Percentiles rank a stretch among this genome's conserved stretches.
These are phyloP conservation scores for Apamea sordens DNA, from an alignment of 2,888 invertebrate genomes.

Conservation along the genomic window DNA sequence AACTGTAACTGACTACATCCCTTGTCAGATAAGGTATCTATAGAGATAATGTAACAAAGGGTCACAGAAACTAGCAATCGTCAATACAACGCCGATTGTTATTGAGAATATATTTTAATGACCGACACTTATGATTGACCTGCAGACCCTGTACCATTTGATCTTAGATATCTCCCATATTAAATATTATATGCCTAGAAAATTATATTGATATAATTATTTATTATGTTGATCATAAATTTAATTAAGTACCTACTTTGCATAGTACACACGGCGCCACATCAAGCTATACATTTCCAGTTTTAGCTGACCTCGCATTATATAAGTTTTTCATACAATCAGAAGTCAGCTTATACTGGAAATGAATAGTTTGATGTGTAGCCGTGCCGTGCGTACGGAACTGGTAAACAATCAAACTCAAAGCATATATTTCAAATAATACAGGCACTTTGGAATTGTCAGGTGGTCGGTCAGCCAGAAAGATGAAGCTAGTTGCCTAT, in stretches of 20 bases:
- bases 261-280: background rate
- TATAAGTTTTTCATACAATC: background rate
- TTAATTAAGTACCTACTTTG: constrained; percentile 24
- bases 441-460: too few relatives aligned
- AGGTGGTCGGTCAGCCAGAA: too few relatives aligned
- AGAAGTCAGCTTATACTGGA: background rate
- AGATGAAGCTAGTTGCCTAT: too few relatives aligned
- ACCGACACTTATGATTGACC: constrained; percentile 47
- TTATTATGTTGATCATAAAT: constrained; percentile 19
- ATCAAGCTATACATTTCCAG: background rate
- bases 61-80: constrained; percentile 39
- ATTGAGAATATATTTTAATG: constrained; percentile 37
- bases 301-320: background rate
- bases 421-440: too few relatives aligned
- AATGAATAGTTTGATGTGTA: too few relatives aligned
- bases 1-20: constrained; percentile 29
- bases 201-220: constrained; percentile 30
- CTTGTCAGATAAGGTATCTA: constrained; percentile 29
- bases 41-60: constrained; percentile 47
- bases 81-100: constrained; percentile 41
- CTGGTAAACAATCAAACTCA: too few relatives aligned
- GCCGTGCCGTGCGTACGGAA: too few relatives aligned
- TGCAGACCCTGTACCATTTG: constrained; percentile 44
- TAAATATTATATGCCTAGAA: constrained; percentile 30
- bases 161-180: constrained; percentile 49